phyloP scores from a whole-genome alignment of 2,888 invertebrate genomes.

The Smittia sp. region DNA sequence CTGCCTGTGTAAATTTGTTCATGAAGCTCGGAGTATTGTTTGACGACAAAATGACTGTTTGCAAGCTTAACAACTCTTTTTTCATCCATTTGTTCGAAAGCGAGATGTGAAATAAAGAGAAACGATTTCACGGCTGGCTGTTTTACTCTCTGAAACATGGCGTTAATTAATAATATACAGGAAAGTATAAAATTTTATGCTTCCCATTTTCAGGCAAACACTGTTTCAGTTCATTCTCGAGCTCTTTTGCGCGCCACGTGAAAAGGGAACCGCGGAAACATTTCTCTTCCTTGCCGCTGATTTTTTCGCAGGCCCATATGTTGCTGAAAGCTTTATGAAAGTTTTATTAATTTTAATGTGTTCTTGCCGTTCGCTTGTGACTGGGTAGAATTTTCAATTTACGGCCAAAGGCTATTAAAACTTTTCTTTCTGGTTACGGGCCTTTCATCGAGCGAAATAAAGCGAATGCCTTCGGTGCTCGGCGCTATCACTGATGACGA shows the following conservation, averaged over 20 bases:
- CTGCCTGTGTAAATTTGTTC: too few species aligned
- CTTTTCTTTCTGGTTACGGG: background rate
- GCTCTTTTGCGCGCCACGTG: background rate
- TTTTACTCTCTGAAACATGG: constrained; percentile 18
- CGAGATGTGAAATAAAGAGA: background rate
- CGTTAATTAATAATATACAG: constrained; percentile 36
- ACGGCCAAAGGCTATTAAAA: constrained; percentile 11
- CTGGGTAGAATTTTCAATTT: background rate
- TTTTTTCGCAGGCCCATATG: constrained; percentile 20
- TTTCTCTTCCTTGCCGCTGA: background rate
- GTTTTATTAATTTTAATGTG: constrained; percentile 25
- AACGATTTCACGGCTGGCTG: background rate
- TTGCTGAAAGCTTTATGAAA: constrained; percentile 18
- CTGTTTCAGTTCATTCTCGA: constrained; percentile 21
- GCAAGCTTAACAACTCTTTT: background rate
- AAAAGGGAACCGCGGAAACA: constrained; percentile 21
- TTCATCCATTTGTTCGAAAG: background rate
- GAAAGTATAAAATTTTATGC: constrained; percentile 39
- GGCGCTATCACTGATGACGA: too few species aligned
- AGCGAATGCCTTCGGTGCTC: too few species aligned
- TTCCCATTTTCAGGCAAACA: constrained; percentile 26
- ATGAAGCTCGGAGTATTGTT: too few species aligned
- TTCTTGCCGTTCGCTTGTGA: background rate
- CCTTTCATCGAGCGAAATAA: background rate
- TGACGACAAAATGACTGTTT: too few species aligned